Conservation (phyloP, 2,888 invertebrate species). For the Fragum fragum region DNA sequence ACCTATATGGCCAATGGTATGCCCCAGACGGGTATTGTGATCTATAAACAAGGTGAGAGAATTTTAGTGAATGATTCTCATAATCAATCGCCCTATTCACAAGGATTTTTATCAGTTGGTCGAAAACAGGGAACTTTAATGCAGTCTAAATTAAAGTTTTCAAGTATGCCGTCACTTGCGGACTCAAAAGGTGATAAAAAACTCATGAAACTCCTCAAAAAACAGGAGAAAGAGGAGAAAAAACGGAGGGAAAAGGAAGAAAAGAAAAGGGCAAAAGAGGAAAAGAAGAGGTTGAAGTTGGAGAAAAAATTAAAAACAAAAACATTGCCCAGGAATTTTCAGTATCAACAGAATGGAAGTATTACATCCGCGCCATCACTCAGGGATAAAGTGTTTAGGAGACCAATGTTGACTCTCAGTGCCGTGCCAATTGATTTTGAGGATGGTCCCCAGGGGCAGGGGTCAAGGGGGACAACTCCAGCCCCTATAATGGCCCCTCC, state of each 20-base stretch:
- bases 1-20: slow-evolving; percentile 54
- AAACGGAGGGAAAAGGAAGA: slow-evolving; percentile 76
- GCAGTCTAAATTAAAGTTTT: slow-evolving; percentile 73
- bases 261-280: slow-evolving; percentile 76
- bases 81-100: slow-evolving; percentile 27
- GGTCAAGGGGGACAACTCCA: slow-evolving; percentile 43
- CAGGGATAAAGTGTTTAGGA: slow-evolving; percentile 70
- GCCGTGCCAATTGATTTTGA: slow-evolving; percentile 80
- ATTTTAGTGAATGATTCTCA: slow-evolving; percentile 69
- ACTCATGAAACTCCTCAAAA: slow-evolving; percentile 75
- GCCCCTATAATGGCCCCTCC: slow-evolving; percentile 68
- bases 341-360: slow-evolving; percentile 67
- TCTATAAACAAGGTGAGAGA: slow-evolving; percentile 64
- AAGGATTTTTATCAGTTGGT: slow-evolving; percentile 63
- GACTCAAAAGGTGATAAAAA: slow-evolving; percentile 76
- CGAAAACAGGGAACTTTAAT: slow-evolving; percentile 66
- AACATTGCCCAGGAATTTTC: slow-evolving; percentile 78
- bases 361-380: slow-evolving; percentile 31
- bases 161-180: slow-evolving; percentile 80
- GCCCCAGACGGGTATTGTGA: slow-evolving; percentile 61
- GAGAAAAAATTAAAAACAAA: slow-evolving; percentile 74
- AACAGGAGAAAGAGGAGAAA: slow-evolving; percentile 78
- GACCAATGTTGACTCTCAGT: slow-evolving; percentile 72
- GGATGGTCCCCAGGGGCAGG: slow-evolving; percentile 66
- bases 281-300: slow-evolving; percentile 77